Percentiles rank a stretch among this genome's conserved stretches.
Evolutionary conservation across 2,888 invertebrate species (phyloP).

Genomic region (Agrotis ipsilon): DNA sequence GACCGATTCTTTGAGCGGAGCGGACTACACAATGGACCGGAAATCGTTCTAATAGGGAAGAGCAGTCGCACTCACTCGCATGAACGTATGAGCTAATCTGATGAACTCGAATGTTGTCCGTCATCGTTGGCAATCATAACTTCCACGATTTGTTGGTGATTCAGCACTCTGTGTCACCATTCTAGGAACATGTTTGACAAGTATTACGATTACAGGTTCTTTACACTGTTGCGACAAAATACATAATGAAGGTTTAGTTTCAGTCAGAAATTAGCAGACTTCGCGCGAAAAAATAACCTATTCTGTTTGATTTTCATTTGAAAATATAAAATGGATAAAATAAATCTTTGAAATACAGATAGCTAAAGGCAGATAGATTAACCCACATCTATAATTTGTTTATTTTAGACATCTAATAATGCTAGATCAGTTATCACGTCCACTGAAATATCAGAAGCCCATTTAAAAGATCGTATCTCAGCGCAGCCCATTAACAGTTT

Average conservation of each 20-base stretch:
- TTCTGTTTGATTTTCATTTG: neutral
- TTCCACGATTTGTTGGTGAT: constrained; percentile 39
- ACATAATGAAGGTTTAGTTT: neutral
- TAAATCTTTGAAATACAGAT: constrained; percentile 2
- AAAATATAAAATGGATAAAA: neutral
- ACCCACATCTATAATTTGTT: neutral
- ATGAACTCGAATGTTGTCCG: constrained; percentile 34
- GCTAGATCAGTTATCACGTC: constrained; percentile 19
- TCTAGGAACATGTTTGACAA: constrained; percentile 34
- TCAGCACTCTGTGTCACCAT: constrained; percentile 45
- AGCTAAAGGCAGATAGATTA: neutral
- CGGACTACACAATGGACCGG: constrained; percentile 42
- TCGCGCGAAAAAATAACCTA: neutral
- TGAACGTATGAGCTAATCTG: constrained; percentile 35
- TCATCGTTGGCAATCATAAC: constrained; percentile 35
- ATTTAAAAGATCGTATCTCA: constrained; percentile 47
- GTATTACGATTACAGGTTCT: constrained; percentile 5
- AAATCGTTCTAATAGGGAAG: constrained; percentile 47
- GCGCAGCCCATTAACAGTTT: constrained; percentile 34
- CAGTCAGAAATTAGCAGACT: neutral
- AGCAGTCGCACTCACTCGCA: constrained; percentile 15
- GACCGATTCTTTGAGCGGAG: constrained; percentile 38
- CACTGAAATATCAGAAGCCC: constrained; percentile 46
- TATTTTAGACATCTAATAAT: constrained; percentile 23
- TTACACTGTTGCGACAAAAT: constrained; percentile 6